These are phyloP conservation scores for Eubucco bourcierii DNA, from an alignment of 2,113 vertebrate genomes.

Conservation along the genomic window DNA sequence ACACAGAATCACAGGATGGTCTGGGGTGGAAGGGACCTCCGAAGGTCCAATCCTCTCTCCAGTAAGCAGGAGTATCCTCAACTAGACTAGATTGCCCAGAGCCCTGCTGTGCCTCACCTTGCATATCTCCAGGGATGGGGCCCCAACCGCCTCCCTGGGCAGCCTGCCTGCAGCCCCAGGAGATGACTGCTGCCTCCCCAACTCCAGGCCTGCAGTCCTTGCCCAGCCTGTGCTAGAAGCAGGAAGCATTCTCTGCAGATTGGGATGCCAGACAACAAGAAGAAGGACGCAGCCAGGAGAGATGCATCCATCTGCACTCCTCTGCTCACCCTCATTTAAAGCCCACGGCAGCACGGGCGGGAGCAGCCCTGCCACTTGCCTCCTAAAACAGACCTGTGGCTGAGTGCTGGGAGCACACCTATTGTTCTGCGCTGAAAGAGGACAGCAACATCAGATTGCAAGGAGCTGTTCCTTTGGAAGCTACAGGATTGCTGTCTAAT, in stretches of 20 bases:
- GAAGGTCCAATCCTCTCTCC: too few relatives aligned
- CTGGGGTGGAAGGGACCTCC: too few relatives aligned
- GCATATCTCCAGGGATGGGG: too few relatives aligned
- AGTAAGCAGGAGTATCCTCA: too few relatives aligned
- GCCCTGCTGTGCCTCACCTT: too few relatives aligned
- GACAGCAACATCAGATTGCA: neutral
- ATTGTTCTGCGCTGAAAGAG: neutral
- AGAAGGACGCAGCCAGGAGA: neutral
- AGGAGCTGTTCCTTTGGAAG: neutral
- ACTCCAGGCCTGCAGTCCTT: neutral
- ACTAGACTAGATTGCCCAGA: too few relatives aligned
- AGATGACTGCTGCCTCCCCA: neutral
- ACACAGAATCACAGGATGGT: too few relatives aligned
- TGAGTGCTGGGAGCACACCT: rapidly evolving
- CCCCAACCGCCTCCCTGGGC: too few relatives aligned
- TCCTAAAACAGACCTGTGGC: neutral
- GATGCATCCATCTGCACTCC: neutral
- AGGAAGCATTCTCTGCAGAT: neutral
- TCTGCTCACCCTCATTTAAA: neutral
- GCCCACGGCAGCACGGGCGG: neutral
- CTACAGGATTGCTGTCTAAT: neutral
- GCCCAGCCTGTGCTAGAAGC: neutral
- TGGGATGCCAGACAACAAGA: neutral
- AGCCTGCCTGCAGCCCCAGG: neutral
- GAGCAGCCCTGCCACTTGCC: neutral